A percentile compares a stretch with the other conserved stretches of the same genome.
Conservation (phyloP, 2,797 vertebrate species). For the Siniperca obscura region DNA sequence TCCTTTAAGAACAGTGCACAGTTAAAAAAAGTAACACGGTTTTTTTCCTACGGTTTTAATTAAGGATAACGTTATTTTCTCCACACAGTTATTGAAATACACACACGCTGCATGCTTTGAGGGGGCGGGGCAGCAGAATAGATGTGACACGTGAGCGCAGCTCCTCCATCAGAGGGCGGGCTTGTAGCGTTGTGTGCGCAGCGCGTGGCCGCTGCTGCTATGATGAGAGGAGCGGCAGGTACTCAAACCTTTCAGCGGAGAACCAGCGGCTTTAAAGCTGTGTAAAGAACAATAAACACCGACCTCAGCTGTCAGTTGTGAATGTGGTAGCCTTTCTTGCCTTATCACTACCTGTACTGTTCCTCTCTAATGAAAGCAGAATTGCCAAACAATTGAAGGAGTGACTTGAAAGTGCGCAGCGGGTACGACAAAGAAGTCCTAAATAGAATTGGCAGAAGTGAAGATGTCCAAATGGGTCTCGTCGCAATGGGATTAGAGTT, state of each 20-base stretch:
- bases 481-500: slow-evolving; percentile 76
- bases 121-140: slow-evolving; percentile 62
- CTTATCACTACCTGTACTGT: slow-evolving; percentile 11
- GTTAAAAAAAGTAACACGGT: background rate
- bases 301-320: slow-evolving; percentile 25
- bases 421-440: slow-evolving; percentile 27
- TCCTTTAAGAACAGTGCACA: background rate
- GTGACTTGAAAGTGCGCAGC: slow-evolving; percentile 66
- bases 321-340: slow-evolving; percentile 42
- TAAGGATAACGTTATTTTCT: background rate
- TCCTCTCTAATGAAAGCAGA: slow-evolving; percentile 29
- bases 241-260: slow-evolving; percentile 44
- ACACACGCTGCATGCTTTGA: background rate
- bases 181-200: slow-evolving; percentile 66
- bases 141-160: slow-evolving; percentile 65
- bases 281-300: slow-evolving; percentile 22
- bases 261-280: slow-evolving; percentile 48
- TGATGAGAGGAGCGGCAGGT: slow-evolving; percentile 62
- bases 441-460: slow-evolving; percentile 35
- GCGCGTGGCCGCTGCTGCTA: slow-evolving; percentile 61
- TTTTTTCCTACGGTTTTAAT: background rate
- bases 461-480: slow-evolving; percentile 51
- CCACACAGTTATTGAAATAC: background rate
- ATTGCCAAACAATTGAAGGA: slow-evolving; percentile 55
- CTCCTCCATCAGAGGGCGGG: slow-evolving; percentile 79